A percentile compares a stretch with the other conserved stretches of the same genome.
Conservation (phyloP, 1,140 invertebrate genomes). For the Drosophila quadrilineata region DNA sequence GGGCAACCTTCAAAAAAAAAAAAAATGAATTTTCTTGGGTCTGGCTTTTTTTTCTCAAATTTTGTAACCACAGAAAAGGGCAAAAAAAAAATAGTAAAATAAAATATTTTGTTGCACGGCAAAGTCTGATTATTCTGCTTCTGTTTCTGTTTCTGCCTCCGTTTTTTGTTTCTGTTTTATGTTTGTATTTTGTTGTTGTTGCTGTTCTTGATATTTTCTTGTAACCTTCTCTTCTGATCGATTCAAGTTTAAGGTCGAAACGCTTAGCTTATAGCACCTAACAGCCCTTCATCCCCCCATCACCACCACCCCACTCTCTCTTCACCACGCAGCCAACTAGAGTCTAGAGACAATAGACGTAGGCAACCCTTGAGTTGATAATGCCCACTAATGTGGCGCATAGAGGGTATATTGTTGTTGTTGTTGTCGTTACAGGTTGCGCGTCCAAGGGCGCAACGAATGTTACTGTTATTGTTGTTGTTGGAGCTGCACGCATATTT, state of each 20-base stretch:
- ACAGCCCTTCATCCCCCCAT: neutral
- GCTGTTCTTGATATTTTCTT: conserved; percentile 24
- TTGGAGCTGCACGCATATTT: conserved; percentile 20
- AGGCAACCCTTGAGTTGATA: conserved; percentile 52
- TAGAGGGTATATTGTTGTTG: conserved; percentile 46
- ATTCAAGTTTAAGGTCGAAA: conserved; percentile 73
- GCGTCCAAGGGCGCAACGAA: conserved; percentile 54
- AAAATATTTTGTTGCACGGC: too few relatives aligned
- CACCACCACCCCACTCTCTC: neutral
- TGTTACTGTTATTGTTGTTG: conserved; percentile 40
- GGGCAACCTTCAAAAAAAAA: conserved; percentile 52
- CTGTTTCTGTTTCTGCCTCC: conserved; percentile 14
- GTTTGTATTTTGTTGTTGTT: conserved; percentile 17
- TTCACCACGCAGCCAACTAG: conserved; percentile 19
- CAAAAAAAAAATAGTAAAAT: too few relatives aligned
- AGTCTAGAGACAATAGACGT: conserved; percentile 25
- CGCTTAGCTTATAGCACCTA: too few relatives aligned
- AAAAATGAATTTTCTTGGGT: conserved; percentile 32
- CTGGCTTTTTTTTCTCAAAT: conserved; percentile 23
- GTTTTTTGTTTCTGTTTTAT: conserved; percentile 21
- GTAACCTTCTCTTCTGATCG: conserved; percentile 49
- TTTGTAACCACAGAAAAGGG: too few relatives aligned
- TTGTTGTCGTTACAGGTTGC: conserved; percentile 33
- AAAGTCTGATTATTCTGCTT: too few relatives aligned
- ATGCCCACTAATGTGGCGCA: conserved; percentile 51